Evolutionary conservation across 2,888 invertebrate species (phyloP), one percentile per base, ranked within the genome.

Genomic region (Phasia obesa): DNA sequence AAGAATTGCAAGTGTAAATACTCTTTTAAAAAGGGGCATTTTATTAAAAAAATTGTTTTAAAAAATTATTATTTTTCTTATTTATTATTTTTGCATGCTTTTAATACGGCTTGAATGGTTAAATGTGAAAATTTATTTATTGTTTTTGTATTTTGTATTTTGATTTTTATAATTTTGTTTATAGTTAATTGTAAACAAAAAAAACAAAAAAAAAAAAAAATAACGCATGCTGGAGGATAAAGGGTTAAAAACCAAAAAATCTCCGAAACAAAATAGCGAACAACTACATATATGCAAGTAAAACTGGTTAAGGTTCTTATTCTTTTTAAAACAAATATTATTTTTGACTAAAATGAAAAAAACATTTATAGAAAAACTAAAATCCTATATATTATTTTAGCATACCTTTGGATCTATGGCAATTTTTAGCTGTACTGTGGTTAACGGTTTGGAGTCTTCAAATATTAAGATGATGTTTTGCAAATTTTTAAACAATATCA

Each of bases 361-460:
- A 5, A 17, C 2, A n/a, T 19, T 19, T 47, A 6, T 35, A 31
- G 31, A 53, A 76, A 42, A 59, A 76, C 23, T 51, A 71, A 76
- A 76, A 81, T 27, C 75, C 42, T 80, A 13, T 73, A 49, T 81
- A 81, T 81, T 88, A 87, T 87, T 89, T 89, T 90, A 91, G 91
- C 86, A 73, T 87, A 77, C 86, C 85, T 83, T 75, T 88, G 75
- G 85, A 87, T 82, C 87, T 90, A 65, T 88, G 90, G 86, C 85
- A 88, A 87, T 86, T 88, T 82, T 76, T 89, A 81, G 84, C 87
- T 51, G 78, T 89, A 70, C 71, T 88, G 51, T 90, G 90, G 88
- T 87, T 90, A 71, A 38, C 71, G 55, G 67, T 62, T 49, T 79
- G 83, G 83, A 83, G 47, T 31, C 65, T 71, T 47, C 79, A 75